Percentiles rank a stretch among this genome's conserved stretches.
Evolutionary conservation across 2,888 invertebrate species (phyloP).

Genomic region (Acanthococcus lagerstroemiae): DNA sequence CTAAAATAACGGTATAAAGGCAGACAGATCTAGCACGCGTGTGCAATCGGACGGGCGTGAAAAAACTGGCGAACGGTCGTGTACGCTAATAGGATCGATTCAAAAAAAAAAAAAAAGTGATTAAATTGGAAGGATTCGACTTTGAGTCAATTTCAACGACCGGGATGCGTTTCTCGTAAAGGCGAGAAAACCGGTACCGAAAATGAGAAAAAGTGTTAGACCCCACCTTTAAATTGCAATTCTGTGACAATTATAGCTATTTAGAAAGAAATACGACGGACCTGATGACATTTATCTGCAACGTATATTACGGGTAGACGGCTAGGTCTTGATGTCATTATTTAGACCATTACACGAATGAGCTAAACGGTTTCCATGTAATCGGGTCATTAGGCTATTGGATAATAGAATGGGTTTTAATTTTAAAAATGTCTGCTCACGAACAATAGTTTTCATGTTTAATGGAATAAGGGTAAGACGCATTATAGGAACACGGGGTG

Average conservation of each 20-base stretch:
- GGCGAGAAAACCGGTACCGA: background rate
- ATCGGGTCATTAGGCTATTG: constrained; percentile 7
- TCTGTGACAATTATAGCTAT: constrained; percentile 15
- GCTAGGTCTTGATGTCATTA: constrained; percentile 25
- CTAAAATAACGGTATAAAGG: too few relatives aligned
- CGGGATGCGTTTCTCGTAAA: background rate
- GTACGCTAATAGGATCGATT: background rate
- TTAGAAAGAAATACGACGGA: constrained; percentile 20
- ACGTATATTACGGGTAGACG: constrained; percentile 2
- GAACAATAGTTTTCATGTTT: constrained; percentile 10
- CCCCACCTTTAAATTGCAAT: constrained; percentile 23
- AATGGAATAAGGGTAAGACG: background rate
- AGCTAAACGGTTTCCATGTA: constrained; percentile 22
- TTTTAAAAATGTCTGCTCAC: constrained; percentile 2
- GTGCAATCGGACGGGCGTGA: background rate
- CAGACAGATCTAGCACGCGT: too few relatives aligned
- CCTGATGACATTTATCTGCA: constrained; percentile 6
- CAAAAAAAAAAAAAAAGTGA: too few relatives aligned
- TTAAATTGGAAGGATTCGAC: background rate
- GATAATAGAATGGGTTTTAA: constrained; percentile 18
- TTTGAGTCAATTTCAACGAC: background rate
- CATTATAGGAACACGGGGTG: constrained; percentile 24
- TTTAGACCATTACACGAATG: constrained; percentile 14
- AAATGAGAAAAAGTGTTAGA: constrained; percentile 1
- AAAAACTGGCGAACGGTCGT: background rate